These are phyloP conservation scores for Oophaga sylvatica DNA, from an alignment of 2,797 vertebrate genomes.

Conservation along the genomic window DNA sequence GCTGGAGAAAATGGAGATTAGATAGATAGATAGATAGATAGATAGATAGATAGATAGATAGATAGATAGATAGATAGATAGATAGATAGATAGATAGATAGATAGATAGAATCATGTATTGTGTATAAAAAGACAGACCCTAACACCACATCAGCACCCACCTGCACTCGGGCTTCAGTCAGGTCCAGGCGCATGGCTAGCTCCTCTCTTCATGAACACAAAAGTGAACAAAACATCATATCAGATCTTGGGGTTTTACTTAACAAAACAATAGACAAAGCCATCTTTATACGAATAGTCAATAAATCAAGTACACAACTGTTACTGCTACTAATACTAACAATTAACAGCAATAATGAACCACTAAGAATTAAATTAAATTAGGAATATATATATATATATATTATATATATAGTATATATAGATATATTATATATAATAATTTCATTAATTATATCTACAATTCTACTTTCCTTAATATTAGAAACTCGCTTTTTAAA, in stretches of 20 bases:
- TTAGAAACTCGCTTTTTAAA: too few species aligned
- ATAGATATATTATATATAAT: too few species aligned
- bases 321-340: neutral
- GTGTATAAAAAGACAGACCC: neutral
- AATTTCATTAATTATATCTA: too few species aligned
- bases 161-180: slow-evolving; percentile 96
- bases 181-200: slow-evolving; percentile 97
- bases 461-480: too few species aligned
- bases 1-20: slow-evolving; percentile 26
- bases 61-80: neutral
- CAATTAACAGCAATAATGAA: neutral
- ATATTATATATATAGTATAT: too few species aligned
- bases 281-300: neutral
- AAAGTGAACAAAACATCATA: neutral
- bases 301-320: neutral
- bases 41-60: too few species aligned
- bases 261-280: neutral
- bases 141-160: slow-evolving; percentile 72
- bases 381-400: too few species aligned
- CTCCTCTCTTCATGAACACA: slow-evolving; percentile 86
- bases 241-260: neutral
- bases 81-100: slow-evolving; percentile 6
- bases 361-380: too few species aligned
- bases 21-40: neutral
- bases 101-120: neutral